A percentile compares a stretch with the other conserved stretches of the same genome.
Conservation (phyloP, 2,888 invertebrate genomes). For the Thecocarcelia acutangulata region DNA sequence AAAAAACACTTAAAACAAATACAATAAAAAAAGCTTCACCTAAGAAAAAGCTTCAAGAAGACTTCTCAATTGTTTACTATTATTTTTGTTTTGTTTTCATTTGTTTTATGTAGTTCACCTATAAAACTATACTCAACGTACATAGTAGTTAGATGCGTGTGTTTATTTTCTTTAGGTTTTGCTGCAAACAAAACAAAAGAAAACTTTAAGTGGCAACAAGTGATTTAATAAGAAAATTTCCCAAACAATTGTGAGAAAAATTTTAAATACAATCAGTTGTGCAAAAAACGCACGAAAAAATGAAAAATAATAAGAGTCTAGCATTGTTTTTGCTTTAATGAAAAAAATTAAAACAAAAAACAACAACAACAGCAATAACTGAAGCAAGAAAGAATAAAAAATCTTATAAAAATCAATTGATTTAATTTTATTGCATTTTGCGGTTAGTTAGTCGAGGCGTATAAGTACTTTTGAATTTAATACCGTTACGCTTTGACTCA, state of each 20-base stretch:
- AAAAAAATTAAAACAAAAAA: not conserved
- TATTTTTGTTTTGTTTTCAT: constrained; percentile 13
- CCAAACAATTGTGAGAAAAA: constrained; percentile 48
- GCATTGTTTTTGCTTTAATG: constrained; percentile 10
- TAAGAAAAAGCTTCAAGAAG: constrained; percentile 3
- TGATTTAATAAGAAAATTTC: constrained; percentile 50
- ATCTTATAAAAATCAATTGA: constrained; percentile 45
- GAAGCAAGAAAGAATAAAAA: not conserved
- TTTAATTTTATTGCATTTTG: constrained; percentile 27
- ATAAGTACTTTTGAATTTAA: constrained; percentile 35
- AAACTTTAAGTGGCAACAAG: constrained; percentile 59
- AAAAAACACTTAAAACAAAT: constrained; percentile 14
- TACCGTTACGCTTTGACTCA: not conserved
- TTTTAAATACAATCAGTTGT: constrained; percentile 15
- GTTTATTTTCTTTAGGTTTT: no score
- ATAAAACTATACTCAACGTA: not conserved
- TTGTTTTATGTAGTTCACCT: not conserved
- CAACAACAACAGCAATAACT: not conserved
- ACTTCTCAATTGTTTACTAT: constrained; percentile 4
- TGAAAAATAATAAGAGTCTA: constrained; percentile 24
- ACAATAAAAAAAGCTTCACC: not conserved
- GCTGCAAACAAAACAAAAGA: no score
- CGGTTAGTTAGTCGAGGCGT: constrained; percentile 40
- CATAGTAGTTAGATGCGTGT: not conserved
- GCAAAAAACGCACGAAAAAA: not conserved